Percentiles rank a stretch among this genome's conserved stretches.
Evolutionary conservation across 2,797 vertebrate genomes (phyloP).

Genomic region (Clarias platycephalus): DNA sequence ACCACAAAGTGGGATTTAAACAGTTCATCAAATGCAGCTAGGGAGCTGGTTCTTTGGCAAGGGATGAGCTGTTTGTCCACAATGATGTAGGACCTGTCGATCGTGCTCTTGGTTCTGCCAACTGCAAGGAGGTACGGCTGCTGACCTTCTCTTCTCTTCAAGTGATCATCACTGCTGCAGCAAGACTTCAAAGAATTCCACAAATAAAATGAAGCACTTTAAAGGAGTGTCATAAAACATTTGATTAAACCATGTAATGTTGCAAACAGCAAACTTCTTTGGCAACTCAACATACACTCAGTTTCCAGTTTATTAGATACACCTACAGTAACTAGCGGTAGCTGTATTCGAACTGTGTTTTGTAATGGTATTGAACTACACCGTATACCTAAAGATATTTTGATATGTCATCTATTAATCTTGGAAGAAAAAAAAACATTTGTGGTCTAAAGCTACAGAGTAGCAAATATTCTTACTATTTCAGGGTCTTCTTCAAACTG

Average conservation of each 20-base stretch:
- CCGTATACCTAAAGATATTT: background rate
- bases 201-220: background rate
- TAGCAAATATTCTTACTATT: background rate
- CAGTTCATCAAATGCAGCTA: constrained; percentile 38
- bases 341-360: background rate
- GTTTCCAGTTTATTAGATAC: background rate
- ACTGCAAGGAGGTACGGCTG: constrained; percentile 48
- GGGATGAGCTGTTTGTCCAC: background rate
- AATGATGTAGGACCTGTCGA: background rate
- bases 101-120: constrained; percentile 34
- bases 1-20: constrained; percentile 54
- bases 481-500: background rate
- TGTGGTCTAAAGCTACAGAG: background rate
- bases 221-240: too few relatives aligned
- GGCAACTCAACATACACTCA: background rate
- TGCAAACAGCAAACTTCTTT: background rate
- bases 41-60: constrained; percentile 27
- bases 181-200: constrained; percentile 45
- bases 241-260: too few relatives aligned
- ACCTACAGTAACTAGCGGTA: background rate
- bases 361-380: background rate
- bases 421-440: too few relatives aligned
- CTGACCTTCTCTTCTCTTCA: constrained; percentile 37
- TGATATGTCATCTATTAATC: background rate
- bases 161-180: constrained; percentile 49